phyloP scores from a whole-genome alignment of 2,113 vertebrate genomes.

The Neogobius melanostomus region DNA sequence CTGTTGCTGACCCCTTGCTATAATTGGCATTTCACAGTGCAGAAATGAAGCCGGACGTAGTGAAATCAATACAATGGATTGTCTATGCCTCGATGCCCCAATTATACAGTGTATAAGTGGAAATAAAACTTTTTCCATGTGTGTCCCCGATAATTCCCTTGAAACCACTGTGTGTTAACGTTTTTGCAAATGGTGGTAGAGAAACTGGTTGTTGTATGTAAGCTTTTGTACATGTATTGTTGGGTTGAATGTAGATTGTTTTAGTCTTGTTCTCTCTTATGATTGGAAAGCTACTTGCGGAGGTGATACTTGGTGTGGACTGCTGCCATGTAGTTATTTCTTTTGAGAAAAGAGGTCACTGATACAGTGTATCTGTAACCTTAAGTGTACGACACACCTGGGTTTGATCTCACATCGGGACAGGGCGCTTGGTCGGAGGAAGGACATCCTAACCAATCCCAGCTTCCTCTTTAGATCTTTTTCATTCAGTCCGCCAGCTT shows the following conservation, averaged over 20 bases:
- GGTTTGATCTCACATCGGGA: conserved; percentile 62
- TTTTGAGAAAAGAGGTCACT: conserved; percentile 64
- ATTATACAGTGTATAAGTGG: conserved; percentile 37
- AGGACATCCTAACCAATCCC: conserved; percentile 68
- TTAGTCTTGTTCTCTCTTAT: not conserved
- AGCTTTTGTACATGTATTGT: no score
- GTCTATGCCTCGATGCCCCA: conserved; percentile 30
- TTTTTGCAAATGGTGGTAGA: no score
- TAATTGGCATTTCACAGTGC: conserved; percentile 28
- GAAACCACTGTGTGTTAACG: not conserved
- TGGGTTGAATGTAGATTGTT: no score
- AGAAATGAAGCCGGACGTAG: conserved; percentile 46
- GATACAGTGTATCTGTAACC: conserved; percentile 25
- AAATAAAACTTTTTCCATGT: conserved; percentile 41
- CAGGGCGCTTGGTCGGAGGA: conserved; percentile 53
- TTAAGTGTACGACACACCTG: conserved; percentile 49
- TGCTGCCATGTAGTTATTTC: conserved; percentile 33
- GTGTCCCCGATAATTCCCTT: conserved; percentile 24
- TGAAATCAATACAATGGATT: conserved; percentile 55
- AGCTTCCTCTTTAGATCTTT: conserved; percentile 55
- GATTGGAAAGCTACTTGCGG: not conserved
- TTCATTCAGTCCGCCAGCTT: conserved; percentile 42
- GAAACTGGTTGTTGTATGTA: no score
- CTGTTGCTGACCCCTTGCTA: conserved; percentile 2
- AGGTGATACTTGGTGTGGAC: not conserved